Evolutionary conservation across 1,140 invertebrate genomes (phyloP), one percentile per base, ranked within the genome.

Genomic region (Fopius arisanus): DNA sequence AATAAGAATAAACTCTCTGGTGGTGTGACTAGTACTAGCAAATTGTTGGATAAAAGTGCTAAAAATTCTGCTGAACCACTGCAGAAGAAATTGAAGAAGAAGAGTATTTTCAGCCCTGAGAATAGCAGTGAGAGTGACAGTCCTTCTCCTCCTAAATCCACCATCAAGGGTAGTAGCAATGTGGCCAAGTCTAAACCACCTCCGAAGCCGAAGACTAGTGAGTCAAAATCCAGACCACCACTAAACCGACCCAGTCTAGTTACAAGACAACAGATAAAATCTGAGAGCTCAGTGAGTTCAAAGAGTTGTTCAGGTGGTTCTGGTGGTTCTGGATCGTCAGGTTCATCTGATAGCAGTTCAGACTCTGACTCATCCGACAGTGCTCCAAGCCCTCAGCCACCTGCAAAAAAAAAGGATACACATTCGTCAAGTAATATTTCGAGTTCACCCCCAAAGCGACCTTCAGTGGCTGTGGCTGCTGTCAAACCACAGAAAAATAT

Each of bases 101-200:
- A 94, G 81, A 95, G 94, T 83, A 95, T 95, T 80, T 95, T 95
- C 78, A 94, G 93, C 76, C 93, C 94, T 0, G 94, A 94, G 78
- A 94, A 94, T 77, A 94, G 93, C 83, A 94, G 93, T 31, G 93
- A 94, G 84, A 93, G 93, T 73, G 93, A 94, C 75, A 85, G 81
- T 73, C 79, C 80, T 23, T 69, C 78, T 21, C 71, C 83, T 3
- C 59, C 82, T 63, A 82, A 89, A 85, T 65, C 79, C 75, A 79
- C 72, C 62, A 41, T 74, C n/a, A 88, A 87, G 54, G n/a, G 77
- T 4, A 68, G 77, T 14, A 81, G 33, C 63, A 82, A 28, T 75
- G 70, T 82, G n/a, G 40, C 31, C 21, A 67, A 73, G 14, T 14
- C 31, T 3, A 73, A 79, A 29, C 78, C 82, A 23, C 76, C 77